Base-by-base conservation (phyloP, 2,888 invertebrate genomes). In the Stictocephala bisonia region DNA sequence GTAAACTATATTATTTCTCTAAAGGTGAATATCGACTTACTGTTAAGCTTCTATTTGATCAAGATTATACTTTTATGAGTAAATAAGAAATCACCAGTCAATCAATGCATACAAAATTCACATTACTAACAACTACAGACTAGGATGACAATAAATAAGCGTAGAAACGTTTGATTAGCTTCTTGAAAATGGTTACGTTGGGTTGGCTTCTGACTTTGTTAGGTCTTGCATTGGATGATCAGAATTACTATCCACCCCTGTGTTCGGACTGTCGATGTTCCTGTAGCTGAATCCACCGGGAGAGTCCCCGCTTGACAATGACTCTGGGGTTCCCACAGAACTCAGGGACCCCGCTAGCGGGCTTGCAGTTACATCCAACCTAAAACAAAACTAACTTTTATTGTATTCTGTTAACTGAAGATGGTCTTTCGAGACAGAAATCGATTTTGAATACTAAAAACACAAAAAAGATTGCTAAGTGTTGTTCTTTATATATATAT, bases 241-340 rank as follows among this genome's bases (percentile, higher is more conserved):
- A 1, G 60, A 40, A 22, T 7, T 13, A 48, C 68, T 53, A 40
- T 73, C 73, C 18, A 29, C n/a, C n/a, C 35, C 18, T 3, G 68
- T 48, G 50, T 53, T 73, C 13, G 87, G 87, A 80, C 87, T 88
- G 80, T 88, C 88, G 31, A 87, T 86, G 74, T 85, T 83, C 76
- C 85, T 83, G 82, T 87, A 88, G 66, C 85, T 86, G 80, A 88
- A 88, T 73, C 87, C 85, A 40, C 80, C 80, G 7, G 89, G 88
- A 2, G 89, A 89, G 81, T 88, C 89, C 0, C 86, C 87, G 79
- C 89, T 88, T 20, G 88, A 89, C 50, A 89, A 81, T 22, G 88
- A 88, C 81, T 89, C 89, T 1, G 89, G 88, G 1, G 89, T 89
- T 35, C 88, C 88, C 2, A 86, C 86, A 0, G 88, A 88, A 80